These are phyloP conservation scores for Microtus ochrogaster DNA, from an alignment of 2,113 vertebrate genomes.

Conservation along the genomic window DNA sequence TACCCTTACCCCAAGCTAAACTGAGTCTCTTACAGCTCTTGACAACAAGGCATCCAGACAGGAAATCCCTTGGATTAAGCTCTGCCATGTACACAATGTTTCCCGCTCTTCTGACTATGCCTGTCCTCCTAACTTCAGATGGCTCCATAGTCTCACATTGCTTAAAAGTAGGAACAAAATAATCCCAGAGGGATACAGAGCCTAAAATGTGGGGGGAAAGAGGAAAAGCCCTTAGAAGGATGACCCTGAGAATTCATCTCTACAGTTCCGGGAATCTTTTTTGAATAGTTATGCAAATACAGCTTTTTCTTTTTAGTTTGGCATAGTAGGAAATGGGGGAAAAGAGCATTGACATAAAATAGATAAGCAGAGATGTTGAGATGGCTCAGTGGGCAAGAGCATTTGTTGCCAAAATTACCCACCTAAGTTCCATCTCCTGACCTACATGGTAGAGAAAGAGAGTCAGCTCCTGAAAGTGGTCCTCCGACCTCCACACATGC, in stretches of 20 bases:
- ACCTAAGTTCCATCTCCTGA: not conserved
- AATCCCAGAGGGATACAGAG: not conserved
- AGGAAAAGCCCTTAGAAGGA: not conserved
- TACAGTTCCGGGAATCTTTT: too few species aligned
- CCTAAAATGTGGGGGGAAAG: not conserved
- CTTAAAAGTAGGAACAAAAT: not conserved
- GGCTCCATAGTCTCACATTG: not conserved
- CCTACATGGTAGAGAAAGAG: not conserved
- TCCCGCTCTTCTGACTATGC: not conserved
- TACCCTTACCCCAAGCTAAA: too few species aligned
- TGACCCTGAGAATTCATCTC: rapidly evolving
- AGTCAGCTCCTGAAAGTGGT: not conserved
- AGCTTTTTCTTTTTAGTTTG: not conserved
- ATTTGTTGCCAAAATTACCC: not conserved
- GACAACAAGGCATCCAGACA: not conserved
- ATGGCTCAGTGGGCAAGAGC: not conserved
- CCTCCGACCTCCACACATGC: not conserved
- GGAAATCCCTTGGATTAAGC: not conserved
- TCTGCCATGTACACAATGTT: not conserved
- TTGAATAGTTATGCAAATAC: not conserved
- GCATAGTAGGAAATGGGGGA: too few species aligned
- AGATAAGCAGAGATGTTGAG: not conserved
- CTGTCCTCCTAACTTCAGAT: not conserved
- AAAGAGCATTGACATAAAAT: not conserved
- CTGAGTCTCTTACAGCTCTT: not conserved